Base-by-base conservation (phyloP, 1,140 invertebrate genomes). In the Eupristina koningsbergeri region DNA sequence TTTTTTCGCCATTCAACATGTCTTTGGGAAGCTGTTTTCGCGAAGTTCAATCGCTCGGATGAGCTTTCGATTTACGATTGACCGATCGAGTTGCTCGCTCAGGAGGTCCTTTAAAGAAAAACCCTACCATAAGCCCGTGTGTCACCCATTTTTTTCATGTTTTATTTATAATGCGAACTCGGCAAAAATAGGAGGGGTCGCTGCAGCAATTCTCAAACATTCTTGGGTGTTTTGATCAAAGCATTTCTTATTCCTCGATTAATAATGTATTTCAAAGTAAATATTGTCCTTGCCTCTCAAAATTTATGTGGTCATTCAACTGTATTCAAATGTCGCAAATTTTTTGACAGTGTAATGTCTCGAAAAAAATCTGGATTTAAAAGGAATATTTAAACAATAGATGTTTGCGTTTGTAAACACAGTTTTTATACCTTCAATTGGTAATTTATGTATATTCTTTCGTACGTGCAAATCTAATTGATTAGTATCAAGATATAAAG, bases 11-110 rank as follows among this genome's bases (percentile, higher is more conserved):
- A 26, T 39, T 61, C 8, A 0, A 45, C 29, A 19, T 53, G 17
- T 36, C 63, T 67, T 45, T 45, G 3, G 34, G 26, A 22, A 61
- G 76, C 76, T 84, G 83, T 84, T 84, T 84, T 73, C 47, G 58
- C 67, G 9, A 36, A 29, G 73, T 29, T 81, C 81, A 85, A 85
- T 85, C 84, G 79, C 73, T 36, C 36, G 84, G 58, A 81, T 78
- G 79, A 85, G 79, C 73, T 78, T 78, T 85, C 83, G 79, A 84
- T 84, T 84, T 85, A 85, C 39, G 79, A 81, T 53, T 58, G 7
- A 22, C 5, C 73, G 63, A 80, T 81, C 71, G 84, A 85, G 63
- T 74, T 36, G 73, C 45, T 26, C n/a, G 58, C 45, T n/a, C n/a
- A n/a, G 22, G 19, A 22, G 81, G 41, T 3, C 29, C 53, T 84